Base-by-base conservation (phyloP, 2,113 vertebrate species). In the Phycodurus eques region DNA sequence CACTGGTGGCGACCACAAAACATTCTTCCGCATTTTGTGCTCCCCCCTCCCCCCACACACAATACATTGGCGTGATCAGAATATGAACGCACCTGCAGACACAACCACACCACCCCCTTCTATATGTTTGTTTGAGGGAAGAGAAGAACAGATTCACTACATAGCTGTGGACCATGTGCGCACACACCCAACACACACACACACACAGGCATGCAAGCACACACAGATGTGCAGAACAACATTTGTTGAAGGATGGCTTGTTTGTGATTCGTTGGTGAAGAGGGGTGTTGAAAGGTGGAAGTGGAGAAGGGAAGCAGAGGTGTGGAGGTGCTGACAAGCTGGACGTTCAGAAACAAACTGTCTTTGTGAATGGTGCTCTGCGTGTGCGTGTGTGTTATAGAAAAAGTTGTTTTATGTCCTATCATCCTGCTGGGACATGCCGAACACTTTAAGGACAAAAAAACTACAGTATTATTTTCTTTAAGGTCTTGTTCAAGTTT, bases 241-340 rank as follows among this genome's bases (percentile, higher is more conserved):
- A 22, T 80, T 74, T 88, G 88, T 73, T 90, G 89, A 91, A 82
- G 87, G 88, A 88, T 39, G n/a, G 78, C 42, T 79, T 84, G 84
- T 85, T 86, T 83, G 81, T 76, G 77, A 68, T 76, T 33, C 63
- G 64, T 67, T 49, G 43, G 69, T 68, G 75, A 47, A 53, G 67
- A 51, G 61, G 65, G 65, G 77, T 86, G 87, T 44, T 71, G 85
- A 85, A 80, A 85, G 82, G 70, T 67, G 76, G 72, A 89, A 88
- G 84, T 83, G 83, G 75, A 82, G 85, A 87, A 70, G 78, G 82
- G 86, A 88, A 83, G 78, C 78, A 78, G 84, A 89, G 87, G 90
- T 90, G 89, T 89, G 82, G 85, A 89, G 80, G 88, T 88, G 89
- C 85, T 84, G 88, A 90, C 88, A 89, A 70, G 79, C 84, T 77